phyloP scores from a whole-genome alignment of 1,140 invertebrate genomes.

The Drosophila santomea region DNA sequence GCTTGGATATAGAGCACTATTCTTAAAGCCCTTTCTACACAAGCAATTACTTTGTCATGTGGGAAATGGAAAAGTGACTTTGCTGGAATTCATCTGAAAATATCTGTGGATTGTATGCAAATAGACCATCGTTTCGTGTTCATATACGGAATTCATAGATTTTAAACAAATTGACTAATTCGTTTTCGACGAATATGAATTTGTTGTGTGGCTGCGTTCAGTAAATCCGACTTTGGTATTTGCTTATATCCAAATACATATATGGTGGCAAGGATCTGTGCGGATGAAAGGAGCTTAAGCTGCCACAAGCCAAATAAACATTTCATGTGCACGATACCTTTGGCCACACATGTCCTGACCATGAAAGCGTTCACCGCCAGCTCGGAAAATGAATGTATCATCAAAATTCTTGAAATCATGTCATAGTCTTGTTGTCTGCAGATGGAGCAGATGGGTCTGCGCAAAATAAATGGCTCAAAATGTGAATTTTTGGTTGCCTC shows the following conservation, averaged over 20 bases:
- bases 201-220: background rate
- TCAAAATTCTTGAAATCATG: constrained; percentile 50
- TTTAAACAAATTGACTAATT: too few species aligned
- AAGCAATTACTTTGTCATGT: background rate
- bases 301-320: constrained; percentile 2
- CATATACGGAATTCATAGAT: background rate
- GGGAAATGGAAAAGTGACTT: background rate
- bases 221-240: constrained; percentile 2
- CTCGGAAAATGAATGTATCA: constrained; percentile 33
- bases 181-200: background rate
- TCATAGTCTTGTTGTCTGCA: constrained; percentile 29
- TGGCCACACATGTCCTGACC: constrained; percentile 36
- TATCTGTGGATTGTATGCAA: background rate
- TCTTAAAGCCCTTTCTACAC: constrained; percentile 13
- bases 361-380: constrained; percentile 12
- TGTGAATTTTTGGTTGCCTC: constrained; percentile 1
- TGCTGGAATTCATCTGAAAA: background rate
- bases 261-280: too few species aligned
- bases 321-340: constrained; percentile 12
- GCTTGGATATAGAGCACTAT: background rate
- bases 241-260: background rate
- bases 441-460: constrained; percentile 39
- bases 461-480: constrained; percentile 51
- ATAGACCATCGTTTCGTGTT: background rate
- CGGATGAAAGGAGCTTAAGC: background rate